phyloP scores from a whole-genome alignment of 2,797 vertebrate genomes.

The Pseudotriccus pelzelni region DNA sequence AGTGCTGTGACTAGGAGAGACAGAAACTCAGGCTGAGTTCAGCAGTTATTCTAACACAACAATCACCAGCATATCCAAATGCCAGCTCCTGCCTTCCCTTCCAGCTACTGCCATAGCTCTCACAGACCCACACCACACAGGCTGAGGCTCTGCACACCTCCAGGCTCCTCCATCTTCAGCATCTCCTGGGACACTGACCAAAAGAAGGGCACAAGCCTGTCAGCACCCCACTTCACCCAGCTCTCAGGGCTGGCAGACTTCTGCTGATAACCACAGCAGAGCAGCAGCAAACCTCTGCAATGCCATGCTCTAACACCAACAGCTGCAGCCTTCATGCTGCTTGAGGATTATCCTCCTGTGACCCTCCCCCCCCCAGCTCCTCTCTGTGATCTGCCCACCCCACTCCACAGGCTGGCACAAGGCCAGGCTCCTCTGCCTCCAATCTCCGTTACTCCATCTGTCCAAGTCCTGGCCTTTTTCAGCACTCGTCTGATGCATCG shows the following conservation, averaged over 20 bases:
- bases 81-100: neutral
- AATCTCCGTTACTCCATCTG: slow-evolving; percentile 6
- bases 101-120: neutral
- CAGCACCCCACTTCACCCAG: neutral
- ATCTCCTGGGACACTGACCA: neutral
- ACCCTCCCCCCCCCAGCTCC: neutral
- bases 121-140: rapidly evolving
- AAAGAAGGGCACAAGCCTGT: neutral
- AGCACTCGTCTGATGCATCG: neutral
- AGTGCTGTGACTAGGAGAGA: neutral
- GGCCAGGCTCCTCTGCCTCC: neutral
- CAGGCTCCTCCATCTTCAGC: neutral
- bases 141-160: neutral
- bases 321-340: neutral
- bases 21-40: neutral
- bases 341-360: slow-evolving; percentile 40
- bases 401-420: neutral
- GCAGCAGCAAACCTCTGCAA: neutral
- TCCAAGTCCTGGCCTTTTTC: slow-evolving; percentile 13
- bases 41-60: neutral
- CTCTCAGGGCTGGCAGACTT: neutral
- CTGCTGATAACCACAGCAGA: neutral
- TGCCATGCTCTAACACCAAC: neutral
- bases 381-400: neutral
- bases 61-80: neutral